phyloP scores from a whole-genome alignment of 2,113 vertebrate genomes.

The Prolemur simus region DNA sequence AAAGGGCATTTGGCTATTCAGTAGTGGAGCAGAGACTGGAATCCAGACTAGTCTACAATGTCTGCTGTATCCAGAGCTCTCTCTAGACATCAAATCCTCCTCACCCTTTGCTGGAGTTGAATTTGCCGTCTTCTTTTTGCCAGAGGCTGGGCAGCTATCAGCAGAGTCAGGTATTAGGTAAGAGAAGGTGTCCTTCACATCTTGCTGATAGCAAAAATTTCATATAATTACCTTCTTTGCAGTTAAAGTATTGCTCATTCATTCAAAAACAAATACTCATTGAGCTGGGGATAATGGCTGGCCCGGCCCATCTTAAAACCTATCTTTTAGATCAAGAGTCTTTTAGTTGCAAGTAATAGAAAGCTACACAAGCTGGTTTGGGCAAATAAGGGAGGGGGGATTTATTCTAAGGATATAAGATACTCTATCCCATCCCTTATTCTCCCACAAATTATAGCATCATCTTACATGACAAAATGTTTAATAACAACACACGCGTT shows the following conservation, averaged over 20 bases:
- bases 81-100: not conserved
- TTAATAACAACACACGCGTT: not conserved
- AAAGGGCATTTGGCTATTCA: not conserved
- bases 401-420: not conserved
- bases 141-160: not conserved
- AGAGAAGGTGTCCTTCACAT: not conserved
- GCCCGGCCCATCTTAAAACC: slow-evolving; percentile 35
- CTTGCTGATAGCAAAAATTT: not conserved
- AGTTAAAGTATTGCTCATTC: not conserved
- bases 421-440: not conserved
- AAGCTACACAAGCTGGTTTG: not conserved
- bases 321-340: slow-evolving; percentile 32
- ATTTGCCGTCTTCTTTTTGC: not conserved
- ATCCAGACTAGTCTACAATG: not conserved
- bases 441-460: not conserved
- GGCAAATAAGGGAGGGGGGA: not conserved
- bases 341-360: slow-evolving; percentile 35
- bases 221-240: slow-evolving; percentile 1
- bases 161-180: not conserved
- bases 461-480: not conserved
- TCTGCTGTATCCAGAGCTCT: not conserved
- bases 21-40: not conserved
- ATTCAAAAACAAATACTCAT: slow-evolving; percentile 33
- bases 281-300: not conserved
- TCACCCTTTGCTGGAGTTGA: not conserved